Percentiles rank a stretch among this genome's conserved stretches.
Evolutionary conservation across 2,888 invertebrate genomes (phyloP).

Genomic region (Dastarcus helophoroides): DNA sequence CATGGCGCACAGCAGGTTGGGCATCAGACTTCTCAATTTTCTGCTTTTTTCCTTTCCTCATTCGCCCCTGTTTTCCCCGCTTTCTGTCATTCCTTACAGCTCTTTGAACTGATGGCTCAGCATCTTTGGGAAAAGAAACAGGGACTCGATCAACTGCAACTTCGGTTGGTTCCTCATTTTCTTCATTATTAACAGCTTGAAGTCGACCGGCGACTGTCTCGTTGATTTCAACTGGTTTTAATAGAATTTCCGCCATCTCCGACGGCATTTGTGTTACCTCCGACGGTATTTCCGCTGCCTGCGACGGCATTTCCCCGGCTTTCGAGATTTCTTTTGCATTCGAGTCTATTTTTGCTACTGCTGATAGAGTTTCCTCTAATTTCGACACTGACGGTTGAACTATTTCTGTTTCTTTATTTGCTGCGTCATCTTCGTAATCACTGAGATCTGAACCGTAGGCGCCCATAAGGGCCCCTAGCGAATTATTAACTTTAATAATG

Average conservation of each 20-base stretch:
- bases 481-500: slow-evolving; percentile 37
- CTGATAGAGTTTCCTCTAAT: slow-evolving; percentile 15
- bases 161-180: slow-evolving; percentile 4
- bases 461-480: slow-evolving; percentile 45
- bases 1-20: too few species aligned
- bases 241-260: too few species aligned
- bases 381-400: slow-evolving; percentile 8
- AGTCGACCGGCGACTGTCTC: too few species aligned
- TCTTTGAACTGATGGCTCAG: background rate
- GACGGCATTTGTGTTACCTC: too few species aligned
- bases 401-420: slow-evolving; percentile 8
- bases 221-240: too few species aligned
- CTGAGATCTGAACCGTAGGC: slow-evolving; percentile 46
- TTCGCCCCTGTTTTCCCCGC: background rate
- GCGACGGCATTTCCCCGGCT: too few species aligned
- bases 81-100: background rate
- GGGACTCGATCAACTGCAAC: background rate
- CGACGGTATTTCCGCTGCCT: too few species aligned
- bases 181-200: too few species aligned
- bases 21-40: background rate
- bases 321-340: too few species aligned
- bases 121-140: background rate
- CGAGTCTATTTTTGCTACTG: slow-evolving; percentile 9
- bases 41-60: background rate
- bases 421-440: slow-evolving; percentile 19